Evolutionary conservation across 2,888 invertebrate species (phyloP), one percentile per base, ranked within the genome.

Genomic region (Callinectes sapidus): DNA sequence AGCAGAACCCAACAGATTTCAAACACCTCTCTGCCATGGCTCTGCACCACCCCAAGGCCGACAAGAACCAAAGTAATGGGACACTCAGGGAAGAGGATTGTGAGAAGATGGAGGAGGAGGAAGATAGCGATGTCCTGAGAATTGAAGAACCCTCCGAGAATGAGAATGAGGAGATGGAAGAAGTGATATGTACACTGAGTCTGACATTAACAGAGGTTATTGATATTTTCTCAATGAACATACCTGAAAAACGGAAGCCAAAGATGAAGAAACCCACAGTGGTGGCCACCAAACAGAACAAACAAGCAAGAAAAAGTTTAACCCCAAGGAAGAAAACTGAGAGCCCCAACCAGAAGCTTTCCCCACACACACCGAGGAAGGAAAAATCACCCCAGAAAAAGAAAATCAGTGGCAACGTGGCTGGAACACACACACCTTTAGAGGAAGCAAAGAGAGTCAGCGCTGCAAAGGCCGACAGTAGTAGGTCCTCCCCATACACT

Each of bases 81-180:
- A 39, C 55, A 14, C 16, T 48, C 16, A 39, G n/a, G 35, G 90
- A 66, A 6, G n/a, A 91, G 23, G 86, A 61, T 35, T 6, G 35
- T 61, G 88, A 91, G 2, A 86, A 39, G 66, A 2, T 18, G 66
- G 88, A 88, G 39, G 87, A 87, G 35, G 87, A 91, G 16, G 89
- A 92, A 39, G 77, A 71, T 39, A 89, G 91, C 87, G 89, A 92
- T 48, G 86, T 71, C 13, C 61, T 92, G 23, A 92, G 85, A 42
- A 89, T 85, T 13, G 89, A 89, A n/a, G 89, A 89, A 39, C 42
- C 39, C 28, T 92, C 86, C 6, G 89, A 92, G 55, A 89, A 55
- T 89, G 91, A 85, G 55, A 66, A 35, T 28, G 91, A 90, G 77
- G 87, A 87, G 2, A 39, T n/a, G 35, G 81, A 91, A 2, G 91